Evolutionary conservation across 2,113 vertebrate species (phyloP).

Genomic region (Mobula birostris): DNA sequence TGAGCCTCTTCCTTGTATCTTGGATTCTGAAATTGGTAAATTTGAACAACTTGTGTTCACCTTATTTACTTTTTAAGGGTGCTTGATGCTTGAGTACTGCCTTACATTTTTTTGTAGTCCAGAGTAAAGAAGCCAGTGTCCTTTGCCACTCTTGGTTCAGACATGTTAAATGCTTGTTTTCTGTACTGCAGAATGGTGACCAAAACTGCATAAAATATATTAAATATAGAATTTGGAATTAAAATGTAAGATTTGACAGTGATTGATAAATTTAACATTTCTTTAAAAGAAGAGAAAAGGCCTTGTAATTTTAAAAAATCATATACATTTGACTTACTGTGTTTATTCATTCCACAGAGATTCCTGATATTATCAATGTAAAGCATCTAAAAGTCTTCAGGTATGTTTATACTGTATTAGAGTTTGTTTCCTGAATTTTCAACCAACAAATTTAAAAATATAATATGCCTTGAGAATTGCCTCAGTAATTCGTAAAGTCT

Average conservation of each 20-base stretch:
- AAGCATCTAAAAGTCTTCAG: constrained; percentile 81
- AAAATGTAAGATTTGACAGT: background rate
- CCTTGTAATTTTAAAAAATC: background rate
- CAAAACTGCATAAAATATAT: background rate
- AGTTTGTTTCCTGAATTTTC: background rate
- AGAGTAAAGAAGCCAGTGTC: background rate
- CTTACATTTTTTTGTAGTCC: background rate
- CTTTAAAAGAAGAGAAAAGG: background rate
- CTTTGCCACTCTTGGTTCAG: background rate
- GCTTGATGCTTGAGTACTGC: background rate
- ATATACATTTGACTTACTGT: no score
- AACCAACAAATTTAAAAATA: background rate
- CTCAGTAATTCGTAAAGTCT: background rate
- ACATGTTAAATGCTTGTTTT: background rate
- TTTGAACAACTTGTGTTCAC: background rate
- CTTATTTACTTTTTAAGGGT: background rate
- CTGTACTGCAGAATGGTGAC: background rate
- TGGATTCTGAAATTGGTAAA: background rate
- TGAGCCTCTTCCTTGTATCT: background rate
- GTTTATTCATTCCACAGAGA: constrained; percentile 58
- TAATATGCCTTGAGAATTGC: background rate
- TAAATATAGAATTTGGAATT: background rate
- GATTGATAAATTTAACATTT: background rate
- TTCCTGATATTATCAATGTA: constrained; percentile 82
- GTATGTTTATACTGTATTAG: constrained; percentile 52